Conservation (phyloP, 2,888 invertebrate species). For the Sphecodes monilicornis region DNA sequence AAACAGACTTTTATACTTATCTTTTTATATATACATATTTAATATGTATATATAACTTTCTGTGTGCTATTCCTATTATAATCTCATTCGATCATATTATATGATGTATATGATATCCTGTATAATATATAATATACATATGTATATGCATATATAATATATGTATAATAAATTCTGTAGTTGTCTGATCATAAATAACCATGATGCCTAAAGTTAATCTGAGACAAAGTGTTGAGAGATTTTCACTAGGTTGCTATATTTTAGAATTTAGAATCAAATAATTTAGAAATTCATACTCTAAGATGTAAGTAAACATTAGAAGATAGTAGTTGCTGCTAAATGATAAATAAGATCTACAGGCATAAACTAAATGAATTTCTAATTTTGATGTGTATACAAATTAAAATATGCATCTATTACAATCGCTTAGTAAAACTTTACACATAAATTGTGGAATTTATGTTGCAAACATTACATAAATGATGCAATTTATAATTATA, state of each 20-base stretch:
- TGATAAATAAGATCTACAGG: slow-evolving; percentile 14
- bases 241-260: not conserved
- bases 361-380: not conserved
- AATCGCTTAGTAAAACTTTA: not conserved
- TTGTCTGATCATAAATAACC: not conserved
- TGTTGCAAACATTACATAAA: not conserved
- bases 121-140: too few relatives aligned
- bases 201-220: not conserved
- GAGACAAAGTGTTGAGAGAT: not conserved
- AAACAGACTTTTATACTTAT: not conserved
- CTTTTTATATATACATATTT: not conserved
- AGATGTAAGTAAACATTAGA: slow-evolving; percentile 19
- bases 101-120: not conserved
- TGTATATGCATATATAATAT: not conserved
- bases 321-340: slow-evolving; percentile 30
- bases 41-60: not conserved
- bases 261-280: not conserved
- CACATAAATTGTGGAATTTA: not conserved
- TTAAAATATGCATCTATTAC: slow-evolving; percentile 15
- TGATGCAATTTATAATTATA: not conserved
- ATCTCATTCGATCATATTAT: not conserved
- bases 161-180: not conserved
- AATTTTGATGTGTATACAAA: not conserved
- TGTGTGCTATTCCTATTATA: not conserved
- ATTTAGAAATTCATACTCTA: not conserved